These are phyloP conservation scores for Coptotermes formosanus DNA, from an alignment of 1,140 invertebrate species.

Conservation along the genomic window DNA sequence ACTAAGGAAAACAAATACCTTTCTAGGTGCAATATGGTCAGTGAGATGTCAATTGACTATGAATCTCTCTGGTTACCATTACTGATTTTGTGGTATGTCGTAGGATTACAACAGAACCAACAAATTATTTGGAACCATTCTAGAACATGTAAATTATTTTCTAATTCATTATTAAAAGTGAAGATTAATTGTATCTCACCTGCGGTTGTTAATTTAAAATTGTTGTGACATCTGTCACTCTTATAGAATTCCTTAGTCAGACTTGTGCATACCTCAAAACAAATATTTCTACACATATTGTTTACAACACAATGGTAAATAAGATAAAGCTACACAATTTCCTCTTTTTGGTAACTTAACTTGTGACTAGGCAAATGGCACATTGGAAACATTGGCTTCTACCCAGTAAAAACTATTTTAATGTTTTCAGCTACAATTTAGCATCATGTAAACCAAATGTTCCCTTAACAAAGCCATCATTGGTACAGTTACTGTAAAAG, in stretches of 20 bases:
- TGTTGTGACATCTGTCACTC: not conserved
- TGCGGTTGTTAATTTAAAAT: too few relatives aligned
- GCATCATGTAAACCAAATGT: not conserved
- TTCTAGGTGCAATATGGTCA: too few relatives aligned
- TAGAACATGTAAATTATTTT: not conserved
- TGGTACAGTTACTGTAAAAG: not conserved
- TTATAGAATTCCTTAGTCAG: not conserved
- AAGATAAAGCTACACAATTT: not conserved
- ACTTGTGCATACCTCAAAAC: not conserved
- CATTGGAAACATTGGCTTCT: not conserved
- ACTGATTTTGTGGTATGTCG: too few relatives aligned
- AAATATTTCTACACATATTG: not conserved
- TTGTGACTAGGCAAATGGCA: not conserved
- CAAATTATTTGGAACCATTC: not conserved
- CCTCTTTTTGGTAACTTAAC: not conserved
- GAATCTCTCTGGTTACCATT: too few relatives aligned
- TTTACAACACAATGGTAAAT: not conserved
- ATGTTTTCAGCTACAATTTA: not conserved
- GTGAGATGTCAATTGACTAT: too few relatives aligned
- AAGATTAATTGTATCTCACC: not conserved
- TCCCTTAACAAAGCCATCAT: not conserved
- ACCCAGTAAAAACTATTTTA: not conserved
- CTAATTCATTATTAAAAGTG: not conserved
- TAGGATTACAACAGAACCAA: not conserved
- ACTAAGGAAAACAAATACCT: too few relatives aligned